Percentiles rank a stretch among this genome's conserved stretches.
Evolutionary conservation across 92 coral and sea anemone species (phyloP).

Genomic region (Actinostola sp.): DNA sequence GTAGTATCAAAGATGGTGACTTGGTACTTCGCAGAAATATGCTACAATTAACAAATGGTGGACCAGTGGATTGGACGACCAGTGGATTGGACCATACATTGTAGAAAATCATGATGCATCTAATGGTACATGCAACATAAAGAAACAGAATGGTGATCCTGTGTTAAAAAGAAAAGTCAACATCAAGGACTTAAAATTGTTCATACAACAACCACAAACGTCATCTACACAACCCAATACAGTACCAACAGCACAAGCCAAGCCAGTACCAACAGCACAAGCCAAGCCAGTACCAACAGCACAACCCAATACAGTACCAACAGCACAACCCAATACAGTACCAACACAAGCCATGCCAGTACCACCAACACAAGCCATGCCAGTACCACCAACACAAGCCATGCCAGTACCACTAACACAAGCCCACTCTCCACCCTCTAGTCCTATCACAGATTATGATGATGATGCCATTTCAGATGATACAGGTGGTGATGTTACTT

Average conservation of each 20-base stretch:
- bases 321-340: too few species aligned
- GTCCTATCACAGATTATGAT: too few species aligned
- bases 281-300: too few species aligned
- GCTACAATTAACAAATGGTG: slow-evolving; percentile 25
- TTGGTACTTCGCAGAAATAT: slow-evolving; percentile 21
- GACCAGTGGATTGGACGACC: slow-evolving; percentile 32
- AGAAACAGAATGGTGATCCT: background rate
- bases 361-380: too few species aligned
- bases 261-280: background rate
- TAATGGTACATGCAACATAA: slow-evolving; percentile 17
- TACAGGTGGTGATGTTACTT: too few species aligned
- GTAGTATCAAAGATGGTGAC: slow-evolving; percentile 11
- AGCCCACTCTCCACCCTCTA: too few species aligned
- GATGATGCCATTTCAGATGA: too few species aligned
- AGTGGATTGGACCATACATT: slow-evolving; percentile 42
- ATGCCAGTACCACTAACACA: too few species aligned
- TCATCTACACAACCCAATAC: background rate
- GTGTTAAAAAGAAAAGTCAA: slow-evolving; percentile 14
- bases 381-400: too few species aligned
- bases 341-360: too few species aligned
- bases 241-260: background rate
- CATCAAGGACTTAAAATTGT: slow-evolving; percentile 19
- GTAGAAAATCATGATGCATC: background rate
- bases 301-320: too few species aligned
- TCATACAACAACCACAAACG: background rate